These are phyloP conservation scores for Galeruca laticollis DNA, from an alignment of 2,888 invertebrate genomes.

Conservation along the genomic window DNA sequence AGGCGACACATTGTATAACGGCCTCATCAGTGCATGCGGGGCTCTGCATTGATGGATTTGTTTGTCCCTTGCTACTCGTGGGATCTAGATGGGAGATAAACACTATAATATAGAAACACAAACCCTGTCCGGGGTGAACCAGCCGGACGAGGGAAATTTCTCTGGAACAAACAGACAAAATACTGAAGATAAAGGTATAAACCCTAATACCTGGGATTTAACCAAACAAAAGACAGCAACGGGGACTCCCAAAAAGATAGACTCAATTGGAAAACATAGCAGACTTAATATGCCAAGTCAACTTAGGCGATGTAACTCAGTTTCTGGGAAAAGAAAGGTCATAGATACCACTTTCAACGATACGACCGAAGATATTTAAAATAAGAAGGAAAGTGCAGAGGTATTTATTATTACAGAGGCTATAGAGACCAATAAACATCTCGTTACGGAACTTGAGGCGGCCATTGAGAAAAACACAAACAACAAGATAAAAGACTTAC, in stretches of 20 bases:
- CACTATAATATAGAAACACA: neutral
- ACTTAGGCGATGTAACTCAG: constrained; percentile 1
- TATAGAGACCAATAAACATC: constrained; percentile 5
- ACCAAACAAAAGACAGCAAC: neutral
- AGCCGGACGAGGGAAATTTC: neutral
- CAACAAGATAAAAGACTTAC: neutral
- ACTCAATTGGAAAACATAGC: neutral
- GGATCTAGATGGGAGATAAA: neutral
- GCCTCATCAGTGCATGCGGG: neutral
- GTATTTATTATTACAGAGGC: constrained; percentile 4
- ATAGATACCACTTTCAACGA: neutral
- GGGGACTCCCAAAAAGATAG: neutral
- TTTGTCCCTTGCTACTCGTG: neutral
- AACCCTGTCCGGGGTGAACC: neutral
- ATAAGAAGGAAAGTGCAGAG: constrained; percentile 14
- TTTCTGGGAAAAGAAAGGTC: constrained; percentile 2
- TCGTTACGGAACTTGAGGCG: constrained; percentile 22
- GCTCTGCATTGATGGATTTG: neutral
- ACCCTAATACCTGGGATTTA: constrained; percentile 12
- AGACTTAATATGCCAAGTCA: neutral
- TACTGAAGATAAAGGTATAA: neutral
- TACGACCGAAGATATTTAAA: neutral
- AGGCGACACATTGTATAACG: neutral
- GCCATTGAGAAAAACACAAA: constrained; percentile 3
- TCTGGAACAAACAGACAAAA: neutral